Evolutionary conservation across 2,797 vertebrate genomes (phyloP), one percentile per base, ranked within the genome.

Genomic region (Acipenser oxyrinchus): DNA sequence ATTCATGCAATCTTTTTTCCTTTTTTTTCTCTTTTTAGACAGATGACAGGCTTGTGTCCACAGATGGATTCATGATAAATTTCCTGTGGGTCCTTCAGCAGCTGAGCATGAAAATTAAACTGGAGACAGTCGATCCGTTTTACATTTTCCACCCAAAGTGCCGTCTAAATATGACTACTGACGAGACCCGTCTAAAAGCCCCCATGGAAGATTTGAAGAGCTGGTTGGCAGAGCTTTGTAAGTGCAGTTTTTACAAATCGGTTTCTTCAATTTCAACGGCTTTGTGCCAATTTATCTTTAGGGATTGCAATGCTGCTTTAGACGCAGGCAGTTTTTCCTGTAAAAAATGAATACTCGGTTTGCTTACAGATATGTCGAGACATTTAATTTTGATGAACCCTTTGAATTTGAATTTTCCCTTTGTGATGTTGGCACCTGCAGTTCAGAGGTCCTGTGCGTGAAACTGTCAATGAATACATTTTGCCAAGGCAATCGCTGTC

Each of bases 51-150:
- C 83, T 98, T 80, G 96, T 99, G 64, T 98, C 96, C 2, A 96
- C 96, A 7, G 97, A 99, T 1, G 97, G 96, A 73, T 98, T 97
- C 78, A 99, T 99, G 96, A 91, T 99, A 72, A 99, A 98, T 84
- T 98, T 99, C 81, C 82, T 99, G 66, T 98, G 94, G 94, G 97
- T 98, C 68, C 90, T 99, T 60, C 97, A 99, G 84, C 97, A 99
- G 72, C 88, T 99, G 59, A 99, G 96, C 78, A 97, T 89, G 72
- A 99, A 98, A 86, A 99, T 99, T 72, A 99, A 98, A 82, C 85
- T 99, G 70, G 97, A 99, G 79, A 99, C 95, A 0, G 95, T 99
- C 18, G 97, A 99, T 72, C 95, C 96, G 18, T 93, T 92, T 64
- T 99, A 99, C 74, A 93, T 98, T 79, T 98, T 98, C 74, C 97